Base-by-base conservation (phyloP, 2,797 vertebrate genomes). In the Sebastes reedi region DNA sequence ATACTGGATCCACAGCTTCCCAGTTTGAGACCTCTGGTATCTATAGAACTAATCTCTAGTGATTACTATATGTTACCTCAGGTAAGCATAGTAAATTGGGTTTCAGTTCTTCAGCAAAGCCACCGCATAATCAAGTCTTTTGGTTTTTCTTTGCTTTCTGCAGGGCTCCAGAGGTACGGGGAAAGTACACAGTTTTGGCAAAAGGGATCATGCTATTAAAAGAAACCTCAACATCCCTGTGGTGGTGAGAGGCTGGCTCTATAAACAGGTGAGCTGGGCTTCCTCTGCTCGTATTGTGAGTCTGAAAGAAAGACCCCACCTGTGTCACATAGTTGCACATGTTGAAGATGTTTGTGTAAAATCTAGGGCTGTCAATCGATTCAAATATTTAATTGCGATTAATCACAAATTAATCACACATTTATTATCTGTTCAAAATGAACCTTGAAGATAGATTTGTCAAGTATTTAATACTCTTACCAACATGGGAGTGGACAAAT, bases 181-280 rank as follows among this genome's bases (percentile, higher is more conserved):
- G 72, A 99, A 98, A 95, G 94, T 98, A 42, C 98, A 99, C 90
- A 99, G 97, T 92, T 99, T 99, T 89, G 99, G 99, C 50, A 99
- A 99, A 91, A 96, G 99, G 86, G 98, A 99, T 67, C 97, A 99
- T 72, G 95, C 99, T 24, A 99, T 99, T 92, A 97, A 97, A 94
- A 97, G 99, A 93, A 99, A 99, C 92, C 98, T 95, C 65, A 98
- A 97, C 72, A 92, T 98, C 90, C 98, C 98, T 0, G 99, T 99
- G 79, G 96, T 99, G 87, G 98, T 99, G 58, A 96, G 98, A 92
- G 99, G 99, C 81, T 99, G 99, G 99, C 96, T 99, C 46, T 97
- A 99, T 89, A 99, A 99, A 82, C 99, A 99, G 97, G 99, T 99
- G 85, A 94, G 91, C 65, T 22, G 24, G 12, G 4, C 22, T 27